Evolutionary conservation across 1,140 invertebrate genomes (phyloP).

Genomic region (Paramacrobiotus metropolitanus): DNA sequence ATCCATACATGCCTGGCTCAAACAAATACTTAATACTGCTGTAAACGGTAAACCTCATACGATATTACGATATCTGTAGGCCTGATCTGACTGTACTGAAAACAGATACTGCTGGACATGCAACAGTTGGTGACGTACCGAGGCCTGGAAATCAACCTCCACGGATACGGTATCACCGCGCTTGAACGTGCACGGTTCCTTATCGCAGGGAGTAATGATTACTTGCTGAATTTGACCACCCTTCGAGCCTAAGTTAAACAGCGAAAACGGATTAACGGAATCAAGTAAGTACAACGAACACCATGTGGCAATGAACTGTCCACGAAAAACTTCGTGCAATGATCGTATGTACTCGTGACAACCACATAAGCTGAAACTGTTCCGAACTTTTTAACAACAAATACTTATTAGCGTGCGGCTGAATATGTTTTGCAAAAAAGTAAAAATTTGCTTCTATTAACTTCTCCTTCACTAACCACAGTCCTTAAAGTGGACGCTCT

Average conservation of each 20-base stretch:
- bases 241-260: neutral
- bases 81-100: no score
- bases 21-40: neutral
- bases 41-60: neutral
- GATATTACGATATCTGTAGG: no score
- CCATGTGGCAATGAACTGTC: neutral
- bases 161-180: neutral
- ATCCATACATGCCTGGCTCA: neutral
- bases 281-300: neutral
- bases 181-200: neutral
- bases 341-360: neutral
- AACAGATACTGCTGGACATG: neutral
- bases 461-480: no score
- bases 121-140: neutral
- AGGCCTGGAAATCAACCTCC: neutral
- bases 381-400: no score
- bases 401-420: no score
- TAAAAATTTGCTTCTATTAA: no score
- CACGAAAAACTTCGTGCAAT: neutral
- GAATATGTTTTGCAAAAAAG: no score
- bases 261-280: neutral
- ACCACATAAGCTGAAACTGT: no score
- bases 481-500: no score
- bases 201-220: neutral
- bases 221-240: neutral